Base-by-base conservation (phyloP, 2,888 invertebrate species). In the Temnothorax unifasciatus region DNA sequence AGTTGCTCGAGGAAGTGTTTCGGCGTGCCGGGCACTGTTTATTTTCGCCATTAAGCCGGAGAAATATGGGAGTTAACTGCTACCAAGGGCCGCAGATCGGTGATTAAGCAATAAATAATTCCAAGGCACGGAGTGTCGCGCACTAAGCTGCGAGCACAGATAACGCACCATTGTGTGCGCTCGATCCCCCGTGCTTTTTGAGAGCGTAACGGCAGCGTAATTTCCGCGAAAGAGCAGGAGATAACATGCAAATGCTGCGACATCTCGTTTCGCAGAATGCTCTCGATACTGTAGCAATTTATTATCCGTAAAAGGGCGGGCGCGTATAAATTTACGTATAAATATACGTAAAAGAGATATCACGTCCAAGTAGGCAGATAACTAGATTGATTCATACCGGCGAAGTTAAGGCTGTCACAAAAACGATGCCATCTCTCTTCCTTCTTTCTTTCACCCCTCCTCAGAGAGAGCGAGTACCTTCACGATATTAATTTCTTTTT, bases 41-140 rank as follows among this genome's bases (percentile, higher is more conserved):
- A 71, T 71, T 61, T 81, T 63, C 54, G 61, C 64, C 52, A 84
- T 82, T 84, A 84, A 64, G 44, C 63, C 54, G 34, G 54, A n/a
- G 82, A 82, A 84, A 82, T 54, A 71, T 63, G 82, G 82, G 82
- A 69, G 82, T 82, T 71, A 82, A 84, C 82, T 71, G 41, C 69
- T 64, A 29, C 66, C 73, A 34, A 71, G 57, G 54, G 64, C 41
- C 54, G 71, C 85, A 52, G 76, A 85, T 85, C 83, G 41, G 75
- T 76, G 69, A 85, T 83, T 83, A 76, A 83, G 76, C 50, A 71
- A 83, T 85, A 85, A 85, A 85, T 83, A 85, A 85, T 79, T 77
- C 68, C 38, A 34, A 6, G 25, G 44, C 71, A 47, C 79, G 47
- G 44, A 47, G 47, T 5, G 77, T 57, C 47, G 47, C 47, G 47